These are phyloP conservation scores for Sepiola atlantica DNA, from an alignment of 2,888 invertebrate species.

Conservation along the genomic window DNA sequence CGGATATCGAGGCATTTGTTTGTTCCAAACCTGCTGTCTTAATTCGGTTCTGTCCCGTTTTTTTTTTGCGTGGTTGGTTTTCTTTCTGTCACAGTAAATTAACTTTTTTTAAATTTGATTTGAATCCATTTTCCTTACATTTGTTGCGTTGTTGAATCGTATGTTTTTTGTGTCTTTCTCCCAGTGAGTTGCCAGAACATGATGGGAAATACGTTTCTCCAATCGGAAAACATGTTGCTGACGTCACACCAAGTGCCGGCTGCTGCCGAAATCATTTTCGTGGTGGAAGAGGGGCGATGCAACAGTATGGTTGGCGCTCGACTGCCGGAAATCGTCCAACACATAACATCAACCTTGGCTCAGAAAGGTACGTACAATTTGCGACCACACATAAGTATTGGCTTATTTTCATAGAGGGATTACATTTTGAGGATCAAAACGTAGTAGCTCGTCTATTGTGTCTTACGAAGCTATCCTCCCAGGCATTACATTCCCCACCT, in stretches of 20 bases:
- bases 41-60: too few species aligned
- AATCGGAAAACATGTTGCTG: background rate
- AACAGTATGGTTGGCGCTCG: constrained; percentile 81
- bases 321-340: constrained; percentile 64
- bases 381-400: background rate
- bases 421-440: too few species aligned
- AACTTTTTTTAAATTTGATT: too few species aligned
- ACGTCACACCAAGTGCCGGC: constrained; percentile 78
- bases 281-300: constrained; percentile 88
- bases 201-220: background rate
- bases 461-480: too few species aligned
- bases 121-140: background rate
- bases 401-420: too few species aligned
- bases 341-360: constrained; percentile 66
- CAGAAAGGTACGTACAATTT: constrained; percentile 57
- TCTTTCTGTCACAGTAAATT: too few species aligned
- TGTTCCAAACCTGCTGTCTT: too few species aligned
- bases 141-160: background rate
- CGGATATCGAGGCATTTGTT: too few species aligned
- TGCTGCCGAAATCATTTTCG: constrained; percentile 87
- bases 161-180: too few species aligned
- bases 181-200: background rate
- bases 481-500: too few species aligned
- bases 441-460: too few species aligned
- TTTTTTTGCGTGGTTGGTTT: too few species aligned